Conservation (phyloP, 2,113 vertebrate species). For the Pomatostomus ruficeps region DNA sequence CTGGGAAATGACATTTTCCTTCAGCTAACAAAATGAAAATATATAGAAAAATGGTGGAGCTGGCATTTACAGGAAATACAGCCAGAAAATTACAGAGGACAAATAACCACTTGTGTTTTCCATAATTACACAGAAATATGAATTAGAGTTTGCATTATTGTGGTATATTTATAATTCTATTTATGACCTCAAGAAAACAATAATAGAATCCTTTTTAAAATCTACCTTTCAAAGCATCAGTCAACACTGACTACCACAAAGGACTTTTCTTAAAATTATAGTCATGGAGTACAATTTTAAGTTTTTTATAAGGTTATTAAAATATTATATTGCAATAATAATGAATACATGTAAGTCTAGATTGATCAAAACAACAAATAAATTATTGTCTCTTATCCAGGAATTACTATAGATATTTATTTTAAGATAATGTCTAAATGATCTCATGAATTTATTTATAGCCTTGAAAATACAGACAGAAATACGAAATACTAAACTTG, state of each 20-base stretch:
- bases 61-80: slow-evolving; percentile 19
- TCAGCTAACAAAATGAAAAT: neutral
- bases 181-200: neutral
- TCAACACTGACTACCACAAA: neutral
- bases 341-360: neutral
- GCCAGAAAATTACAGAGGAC: slow-evolving; percentile 4
- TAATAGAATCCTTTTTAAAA: neutral
- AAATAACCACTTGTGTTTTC: slow-evolving; percentile 20
- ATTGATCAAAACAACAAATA: neutral
- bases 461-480: neutral
- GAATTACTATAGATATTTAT: neutral
- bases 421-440: neutral
- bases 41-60: neutral
- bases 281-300: neutral
- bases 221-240: neutral
- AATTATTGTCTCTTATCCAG: neutral
- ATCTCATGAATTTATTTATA: slow-evolving; percentile 3
- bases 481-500: neutral
- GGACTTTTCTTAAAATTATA: neutral
- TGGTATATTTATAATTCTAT: neutral
- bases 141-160: neutral
- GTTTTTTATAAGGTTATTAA: neutral
- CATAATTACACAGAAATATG: neutral
- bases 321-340: neutral
- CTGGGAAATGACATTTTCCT: slow-evolving; percentile 27